Percentiles rank a stretch among this genome's conserved stretches.
Evolutionary conservation across 2,797 vertebrate genomes (phyloP).

Genomic region (Pseudotriccus pelzelni): DNA sequence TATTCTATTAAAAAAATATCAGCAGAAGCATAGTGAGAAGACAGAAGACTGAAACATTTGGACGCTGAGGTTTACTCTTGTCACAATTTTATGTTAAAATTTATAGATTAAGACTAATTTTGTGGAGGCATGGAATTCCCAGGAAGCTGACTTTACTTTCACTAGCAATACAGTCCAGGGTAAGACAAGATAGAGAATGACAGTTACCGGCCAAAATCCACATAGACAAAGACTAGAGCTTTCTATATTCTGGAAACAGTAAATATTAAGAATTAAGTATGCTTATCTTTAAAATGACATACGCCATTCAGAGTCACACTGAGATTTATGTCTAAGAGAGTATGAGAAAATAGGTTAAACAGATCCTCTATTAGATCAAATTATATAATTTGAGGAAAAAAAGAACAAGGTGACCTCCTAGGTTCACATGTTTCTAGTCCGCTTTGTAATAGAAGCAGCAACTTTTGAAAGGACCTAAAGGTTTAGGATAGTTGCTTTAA

Average conservation of each 20-base stretch:
- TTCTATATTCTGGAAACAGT: background rate
- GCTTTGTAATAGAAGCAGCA: background rate
- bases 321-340: background rate
- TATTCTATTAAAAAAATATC: background rate
- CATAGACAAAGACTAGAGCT: background rate
- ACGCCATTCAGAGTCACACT: background rate
- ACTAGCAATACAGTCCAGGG: background rate
- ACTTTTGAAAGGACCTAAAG: background rate
- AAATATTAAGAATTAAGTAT: background rate
- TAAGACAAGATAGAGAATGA: background rate
- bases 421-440: background rate
- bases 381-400: background rate
- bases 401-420: fast-evolving
- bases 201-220: background rate
- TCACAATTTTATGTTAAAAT: background rate
- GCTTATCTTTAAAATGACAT: background rate
- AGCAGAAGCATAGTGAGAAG: background rate
- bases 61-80: background rate
- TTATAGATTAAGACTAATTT: background rate
- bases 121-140: background rate
- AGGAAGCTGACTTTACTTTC: background rate
- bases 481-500: background rate
- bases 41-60: background rate
- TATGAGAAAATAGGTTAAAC: background rate
- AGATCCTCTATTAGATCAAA: background rate